Percentiles rank a stretch among this genome's conserved stretches.
These are phyloP conservation scores for Papilio elwesi DNA, from an alignment of 2,888 invertebrate genomes.

Conservation along the genomic window DNA sequence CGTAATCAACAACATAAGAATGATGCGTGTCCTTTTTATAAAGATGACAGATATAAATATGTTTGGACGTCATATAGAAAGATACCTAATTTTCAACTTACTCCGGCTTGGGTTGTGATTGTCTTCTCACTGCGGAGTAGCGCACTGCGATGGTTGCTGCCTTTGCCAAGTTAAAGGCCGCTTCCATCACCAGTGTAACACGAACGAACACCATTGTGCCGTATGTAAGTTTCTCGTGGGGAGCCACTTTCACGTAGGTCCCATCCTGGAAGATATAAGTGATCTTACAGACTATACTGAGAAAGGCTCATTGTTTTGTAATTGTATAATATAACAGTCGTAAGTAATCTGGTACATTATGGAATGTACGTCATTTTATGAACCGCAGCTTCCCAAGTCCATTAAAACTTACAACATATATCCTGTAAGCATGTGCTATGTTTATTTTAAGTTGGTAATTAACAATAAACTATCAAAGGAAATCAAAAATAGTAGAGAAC, in stretches of 20 bases:
- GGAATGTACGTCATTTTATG: not conserved
- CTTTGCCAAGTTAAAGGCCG: conserved; percentile 88
- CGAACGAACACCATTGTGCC: conserved; percentile 96
- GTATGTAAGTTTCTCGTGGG: conserved; percentile 90
- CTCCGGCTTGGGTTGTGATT: conserved; percentile 92
- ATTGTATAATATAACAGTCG: no score
- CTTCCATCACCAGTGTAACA: conserved; percentile 91
- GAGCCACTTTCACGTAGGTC: conserved; percentile 88
- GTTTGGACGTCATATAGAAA: no score
- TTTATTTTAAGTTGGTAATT: no score
- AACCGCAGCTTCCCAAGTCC: no score
- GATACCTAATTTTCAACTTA: conserved; percentile 61
- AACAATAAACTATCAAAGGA: no score
- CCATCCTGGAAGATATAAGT: conserved; percentile 86
- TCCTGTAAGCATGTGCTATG: no score
- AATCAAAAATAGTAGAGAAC: no score
- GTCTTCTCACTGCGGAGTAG: conserved; percentile 94
- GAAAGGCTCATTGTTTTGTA: no score
- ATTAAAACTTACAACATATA: no score
- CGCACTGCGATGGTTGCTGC: conserved; percentile 94
- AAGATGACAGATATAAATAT: no score
- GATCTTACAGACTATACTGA: not conserved
- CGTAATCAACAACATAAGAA: no score
- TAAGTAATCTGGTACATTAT: not conserved
- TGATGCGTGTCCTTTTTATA: no score